phyloP scores from a whole-genome alignment of 1,140 invertebrate species.

The Polyergus mexicanus region DNA sequence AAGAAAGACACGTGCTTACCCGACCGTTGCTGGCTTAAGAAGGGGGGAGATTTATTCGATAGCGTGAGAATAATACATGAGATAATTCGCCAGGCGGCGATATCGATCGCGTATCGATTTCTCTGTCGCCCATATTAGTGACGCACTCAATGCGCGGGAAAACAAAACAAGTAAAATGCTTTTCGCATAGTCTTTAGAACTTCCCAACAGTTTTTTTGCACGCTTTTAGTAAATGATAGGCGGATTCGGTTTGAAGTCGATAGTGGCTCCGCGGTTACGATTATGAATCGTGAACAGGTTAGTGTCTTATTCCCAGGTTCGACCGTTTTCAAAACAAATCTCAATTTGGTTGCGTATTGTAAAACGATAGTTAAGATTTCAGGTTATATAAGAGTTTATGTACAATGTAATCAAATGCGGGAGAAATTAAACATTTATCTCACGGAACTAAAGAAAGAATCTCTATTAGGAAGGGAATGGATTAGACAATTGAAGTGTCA shows the following conservation, averaged over 20 bases:
- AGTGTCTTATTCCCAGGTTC: not conserved
- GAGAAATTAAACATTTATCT: constrained; percentile 17
- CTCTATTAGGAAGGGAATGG: constrained; percentile 19
- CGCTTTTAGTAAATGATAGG: not conserved
- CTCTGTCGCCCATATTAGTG: too few relatives aligned
- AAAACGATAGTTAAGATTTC: not conserved
- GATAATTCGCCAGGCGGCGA: too few relatives aligned
- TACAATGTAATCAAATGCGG: not conserved
- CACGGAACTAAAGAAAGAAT: not conserved
- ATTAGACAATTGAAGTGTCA: not conserved
- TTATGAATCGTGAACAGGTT: not conserved
- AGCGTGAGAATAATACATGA: too few relatives aligned
- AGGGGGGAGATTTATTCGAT: too few relatives aligned
- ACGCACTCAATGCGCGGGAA: too few relatives aligned
- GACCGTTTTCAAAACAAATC: not conserved
- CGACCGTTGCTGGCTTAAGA: too few relatives aligned
- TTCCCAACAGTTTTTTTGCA: not conserved
- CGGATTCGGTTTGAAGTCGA: constrained; percentile 27
- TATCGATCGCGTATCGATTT: too few relatives aligned
- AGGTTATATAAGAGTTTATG: not conserved
- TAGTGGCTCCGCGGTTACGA: constrained; percentile 38
- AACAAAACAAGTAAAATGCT: too few relatives aligned
- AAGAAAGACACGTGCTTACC: too few relatives aligned
- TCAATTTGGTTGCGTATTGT: constrained; percentile 7
- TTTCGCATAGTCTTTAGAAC: too few relatives aligned